These are phyloP conservation scores for Griposia aprilina DNA, from an alignment of 2,888 invertebrate species.

Conservation along the genomic window DNA sequence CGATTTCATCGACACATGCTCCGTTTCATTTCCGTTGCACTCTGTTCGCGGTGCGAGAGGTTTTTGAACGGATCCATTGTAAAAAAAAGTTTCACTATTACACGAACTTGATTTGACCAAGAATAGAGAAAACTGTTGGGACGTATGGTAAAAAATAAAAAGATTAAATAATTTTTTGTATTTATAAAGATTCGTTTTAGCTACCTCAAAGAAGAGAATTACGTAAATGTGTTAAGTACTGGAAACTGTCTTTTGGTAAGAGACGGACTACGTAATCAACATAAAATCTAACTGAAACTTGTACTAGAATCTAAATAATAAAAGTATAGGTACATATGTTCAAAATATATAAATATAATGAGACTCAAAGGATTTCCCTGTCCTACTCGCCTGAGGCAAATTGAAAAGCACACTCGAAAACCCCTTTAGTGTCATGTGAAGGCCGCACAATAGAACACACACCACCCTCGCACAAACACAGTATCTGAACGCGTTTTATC, in stretches of 20 bases:
- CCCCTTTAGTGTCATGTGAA: constrained; percentile 88
- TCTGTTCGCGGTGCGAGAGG: constrained; percentile 79
- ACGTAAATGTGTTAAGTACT: too few species aligned
- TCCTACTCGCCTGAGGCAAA: constrained; percentile 80
- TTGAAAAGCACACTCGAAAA: constrained; percentile 90
- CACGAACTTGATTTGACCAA: constrained; percentile 87
- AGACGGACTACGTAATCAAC: too few species aligned
- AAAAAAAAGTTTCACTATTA: constrained; percentile 89
- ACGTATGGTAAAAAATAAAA: not conserved
- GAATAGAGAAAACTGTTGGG: constrained; percentile 70
- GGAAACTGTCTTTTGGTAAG: too few species aligned
- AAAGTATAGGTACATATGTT: too few species aligned
- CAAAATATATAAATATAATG: not conserved
- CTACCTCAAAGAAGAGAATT: not conserved
- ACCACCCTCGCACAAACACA: constrained; percentile 71
- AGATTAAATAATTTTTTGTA: not conserved
- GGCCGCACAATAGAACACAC: constrained; percentile 82
- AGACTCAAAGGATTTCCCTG: constrained; percentile 65
- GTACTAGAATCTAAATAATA: too few species aligned
- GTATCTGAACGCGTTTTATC: constrained; percentile 75
- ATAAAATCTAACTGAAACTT: too few species aligned
- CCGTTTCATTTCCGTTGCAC: constrained; percentile 87
- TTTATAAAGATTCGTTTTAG: not conserved
- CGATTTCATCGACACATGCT: constrained; percentile 85
- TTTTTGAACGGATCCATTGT: constrained; percentile 83